Evolutionary conservation across 2,113 vertebrate species (phyloP).

Genomic region (Hassar affinis): DNA sequence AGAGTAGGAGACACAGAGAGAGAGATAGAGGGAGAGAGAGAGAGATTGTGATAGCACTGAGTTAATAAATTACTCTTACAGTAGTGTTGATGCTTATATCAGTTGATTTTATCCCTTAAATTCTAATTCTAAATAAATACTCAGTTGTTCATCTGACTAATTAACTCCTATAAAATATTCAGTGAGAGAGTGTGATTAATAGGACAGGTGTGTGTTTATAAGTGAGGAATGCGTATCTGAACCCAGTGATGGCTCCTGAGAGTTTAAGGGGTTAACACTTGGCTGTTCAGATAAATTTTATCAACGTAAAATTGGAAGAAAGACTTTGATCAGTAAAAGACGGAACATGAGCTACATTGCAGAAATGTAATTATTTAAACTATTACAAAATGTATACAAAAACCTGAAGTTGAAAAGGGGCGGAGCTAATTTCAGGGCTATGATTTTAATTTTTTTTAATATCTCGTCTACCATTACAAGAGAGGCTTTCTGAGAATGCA

Average conservation of each 20-base stretch:
- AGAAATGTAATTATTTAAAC: not conserved
- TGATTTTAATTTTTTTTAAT: not conserved
- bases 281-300: too few species aligned
- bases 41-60: not conserved
- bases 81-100: not conserved
- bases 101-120: not conserved
- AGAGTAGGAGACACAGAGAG: conserved; percentile 1
- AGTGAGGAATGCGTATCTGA: not conserved
- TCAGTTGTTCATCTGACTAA: not conserved
- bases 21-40: not conserved
- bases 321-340: not conserved
- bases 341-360: not conserved
- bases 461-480: not conserved
- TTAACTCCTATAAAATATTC: not conserved
- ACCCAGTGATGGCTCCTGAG: not conserved
- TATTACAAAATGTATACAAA: not conserved
- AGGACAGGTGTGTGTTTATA: not conserved
- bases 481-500: not conserved
- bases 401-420: not conserved
- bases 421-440: not conserved
- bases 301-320: too few species aligned
- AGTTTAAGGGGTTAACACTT: too few species aligned
- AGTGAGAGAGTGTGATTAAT: not conserved
- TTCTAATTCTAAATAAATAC: not conserved
- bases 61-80: not conserved